Evolutionary conservation across 2,797 vertebrate species (phyloP), one percentile per base, ranked within the genome.

Genomic region (Australoheros facetus): DNA sequence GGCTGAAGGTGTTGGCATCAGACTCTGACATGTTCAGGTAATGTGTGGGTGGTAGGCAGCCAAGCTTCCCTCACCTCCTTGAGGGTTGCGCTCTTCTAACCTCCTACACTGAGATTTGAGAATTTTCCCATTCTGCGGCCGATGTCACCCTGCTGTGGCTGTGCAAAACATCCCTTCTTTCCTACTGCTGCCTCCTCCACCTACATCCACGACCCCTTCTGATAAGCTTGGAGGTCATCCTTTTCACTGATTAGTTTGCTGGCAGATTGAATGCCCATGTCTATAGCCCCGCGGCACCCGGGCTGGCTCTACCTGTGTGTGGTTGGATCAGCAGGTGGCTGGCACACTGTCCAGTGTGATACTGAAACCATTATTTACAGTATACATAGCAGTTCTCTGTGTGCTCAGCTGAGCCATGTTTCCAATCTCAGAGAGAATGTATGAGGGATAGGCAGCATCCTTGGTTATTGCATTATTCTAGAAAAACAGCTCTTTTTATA

Each of bases 241-340:
- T 87, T 93, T 93, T 88, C 91, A 89, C 90, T 94, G 93, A 95
- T 95, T 95, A 93, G 93, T 95, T 94, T 93, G 88, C 85, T 93
- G 92, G 92, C 94, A 91, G 90, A 93, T 87, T 93, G 91, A 94
- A 95, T 92, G 92, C 85, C 93, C 82, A 77, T 88, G 92, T 90
- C 87, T 86, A 32, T 84, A 56, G 88, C 91, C 90, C 91, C 4
- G 77, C 83, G 85, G 93, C 90, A 89, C 89, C 88, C 82, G 14
- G 73, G 89, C 87, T 92, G 93, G 90, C 92, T 90, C 85, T 90
- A 92, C 90, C 93, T 92, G 91, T 91, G 90, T 91, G 90, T 76
- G 87, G 78, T 76, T 91, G 88, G 90, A 93, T 93, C 91, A 92
- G 93, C 93, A 88, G 90, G 88, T 92, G 93, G 84, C 87, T 93